Conservation (phyloP, 2,888 invertebrate genomes). For the Harpalus rubripes region DNA sequence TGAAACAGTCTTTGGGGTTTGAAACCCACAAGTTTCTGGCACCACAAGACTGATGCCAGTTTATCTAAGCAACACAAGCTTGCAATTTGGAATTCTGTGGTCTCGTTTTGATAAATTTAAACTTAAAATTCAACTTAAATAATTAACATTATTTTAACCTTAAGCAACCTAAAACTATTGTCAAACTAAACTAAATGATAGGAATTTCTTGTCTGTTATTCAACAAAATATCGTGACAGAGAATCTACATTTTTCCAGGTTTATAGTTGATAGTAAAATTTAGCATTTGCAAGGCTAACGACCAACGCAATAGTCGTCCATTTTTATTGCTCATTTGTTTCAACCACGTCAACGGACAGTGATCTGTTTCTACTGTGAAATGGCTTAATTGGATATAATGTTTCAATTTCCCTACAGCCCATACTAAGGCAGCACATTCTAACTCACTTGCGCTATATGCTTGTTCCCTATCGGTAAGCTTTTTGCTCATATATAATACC, state of each 20-base stretch:
- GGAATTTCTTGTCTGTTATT: too few relatives aligned
- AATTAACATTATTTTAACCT: too few relatives aligned
- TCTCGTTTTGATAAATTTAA: too few relatives aligned
- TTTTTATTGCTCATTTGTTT: slow-evolving; percentile 46
- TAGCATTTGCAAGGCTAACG: slow-evolving; percentile 5
- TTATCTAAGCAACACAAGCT: too few relatives aligned
- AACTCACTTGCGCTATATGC: slow-evolving; percentile 27
- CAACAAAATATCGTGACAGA: not conserved
- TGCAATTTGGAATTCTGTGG: too few relatives aligned
- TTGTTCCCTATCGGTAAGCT: slow-evolving; percentile 44
- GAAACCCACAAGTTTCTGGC: too few relatives aligned
- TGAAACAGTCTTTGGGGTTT: too few relatives aligned
- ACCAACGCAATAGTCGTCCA: slow-evolving; percentile 37
- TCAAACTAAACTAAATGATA: too few relatives aligned
- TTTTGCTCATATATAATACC: slow-evolving; percentile 40
- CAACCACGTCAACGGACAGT: not conserved
- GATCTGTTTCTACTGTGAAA: slow-evolving; percentile 15
- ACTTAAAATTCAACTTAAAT: too few relatives aligned
- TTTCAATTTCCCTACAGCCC: slow-evolving; percentile 19
- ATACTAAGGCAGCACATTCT: slow-evolving; percentile 45
- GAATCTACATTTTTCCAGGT: slow-evolving; percentile 40
- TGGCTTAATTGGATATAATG: not conserved
- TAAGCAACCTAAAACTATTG: too few relatives aligned
- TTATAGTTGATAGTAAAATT: slow-evolving; percentile 17
- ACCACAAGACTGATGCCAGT: too few relatives aligned